A percentile compares a stretch with the other conserved stretches of the same genome.
These are phyloP conservation scores for Tetanocera ferruginea DNA, from an alignment of 2,888 invertebrate genomes.

Conservation along the genomic window DNA sequence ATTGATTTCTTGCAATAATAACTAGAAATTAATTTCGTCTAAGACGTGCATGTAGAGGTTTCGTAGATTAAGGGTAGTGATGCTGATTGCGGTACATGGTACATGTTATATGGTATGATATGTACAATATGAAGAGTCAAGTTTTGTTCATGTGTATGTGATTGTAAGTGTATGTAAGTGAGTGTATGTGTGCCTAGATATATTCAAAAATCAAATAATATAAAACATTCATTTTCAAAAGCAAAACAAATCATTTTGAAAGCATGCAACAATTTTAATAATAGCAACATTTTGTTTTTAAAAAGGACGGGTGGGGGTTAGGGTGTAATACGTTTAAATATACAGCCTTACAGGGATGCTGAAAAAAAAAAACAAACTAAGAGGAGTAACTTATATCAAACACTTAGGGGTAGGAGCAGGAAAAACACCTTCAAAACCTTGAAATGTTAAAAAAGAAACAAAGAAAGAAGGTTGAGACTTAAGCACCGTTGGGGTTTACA, in stretches of 20 bases:
- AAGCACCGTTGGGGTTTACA: not conserved
- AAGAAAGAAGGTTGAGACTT: too few relatives aligned
- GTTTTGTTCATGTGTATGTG: not conserved
- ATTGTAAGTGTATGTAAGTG: constrained; percentile 8
- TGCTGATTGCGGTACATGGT: not conserved
- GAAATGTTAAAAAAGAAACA: too few relatives aligned
- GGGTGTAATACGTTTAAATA: not conserved
- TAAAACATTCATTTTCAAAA: constrained; percentile 11
- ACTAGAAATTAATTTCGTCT: constrained; percentile 10
- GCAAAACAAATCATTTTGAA: constrained; percentile 22
- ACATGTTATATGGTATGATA: too few relatives aligned
- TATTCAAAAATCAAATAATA: not conserved
- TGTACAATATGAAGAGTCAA: not conserved
- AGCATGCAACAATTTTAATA: constrained; percentile 18
- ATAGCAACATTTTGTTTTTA: not conserved
- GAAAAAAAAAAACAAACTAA: not conserved
- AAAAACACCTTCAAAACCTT: too few relatives aligned
- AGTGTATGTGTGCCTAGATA: constrained; percentile 18
- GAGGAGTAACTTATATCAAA: not conserved
- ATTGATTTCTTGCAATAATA: constrained; percentile 25
- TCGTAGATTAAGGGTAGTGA: not conserved
- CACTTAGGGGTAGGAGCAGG: not conserved
- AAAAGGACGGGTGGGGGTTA: not conserved
- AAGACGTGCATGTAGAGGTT: not conserved
- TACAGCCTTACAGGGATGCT: constrained; percentile 9